A percentile compares a stretch with the other conserved stretches of the same genome.
These are phyloP conservation scores for Drosophila sp. DNA, from an alignment of 1,140 invertebrate species.

Conservation along the genomic window DNA sequence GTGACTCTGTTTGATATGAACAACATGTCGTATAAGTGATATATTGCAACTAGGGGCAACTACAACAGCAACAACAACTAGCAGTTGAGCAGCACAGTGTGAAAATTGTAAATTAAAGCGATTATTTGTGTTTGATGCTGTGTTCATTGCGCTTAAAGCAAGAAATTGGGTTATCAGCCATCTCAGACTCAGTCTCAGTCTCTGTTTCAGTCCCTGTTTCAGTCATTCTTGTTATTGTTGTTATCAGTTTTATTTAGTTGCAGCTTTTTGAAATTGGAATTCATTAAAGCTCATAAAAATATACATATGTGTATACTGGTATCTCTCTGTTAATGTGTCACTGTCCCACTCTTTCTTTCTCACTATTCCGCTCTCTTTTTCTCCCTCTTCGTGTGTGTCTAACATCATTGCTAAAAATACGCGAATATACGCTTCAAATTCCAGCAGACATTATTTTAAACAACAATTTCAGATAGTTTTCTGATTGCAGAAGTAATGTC, in stretches of 20 bases:
- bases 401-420: constrained; percentile 73
- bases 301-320: constrained; percentile 27
- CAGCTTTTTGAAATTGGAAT: constrained; percentile 68
- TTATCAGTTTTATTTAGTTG: constrained; percentile 68
- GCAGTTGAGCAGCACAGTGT: constrained; percentile 21
- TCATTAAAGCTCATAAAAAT: constrained; percentile 62
- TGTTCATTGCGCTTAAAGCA: constrained; percentile 53
- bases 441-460: constrained; percentile 13
- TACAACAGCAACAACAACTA: constrained; percentile 22
- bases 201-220: constrained; percentile 42
- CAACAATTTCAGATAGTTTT: constrained; percentile 39
- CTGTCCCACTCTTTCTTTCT: constrained; percentile 5
- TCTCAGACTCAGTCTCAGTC: constrained; percentile 42
- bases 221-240: constrained; percentile 57
- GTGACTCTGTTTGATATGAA: constrained; percentile 49
- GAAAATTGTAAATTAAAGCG: constrained; percentile 73
- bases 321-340: constrained; percentile 8
- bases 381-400: constrained; percentile 17
- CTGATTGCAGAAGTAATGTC: constrained; percentile 56
- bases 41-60: constrained; percentile 39
- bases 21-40: constrained; percentile 73
- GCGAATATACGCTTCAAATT: constrained; percentile 48
- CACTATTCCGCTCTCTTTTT: background rate
- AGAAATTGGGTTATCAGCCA: constrained; percentile 81
- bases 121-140: constrained; percentile 64